These are phyloP conservation scores for Octodonta nipae DNA, from an alignment of 2,888 invertebrate species.

Conservation along the genomic window DNA sequence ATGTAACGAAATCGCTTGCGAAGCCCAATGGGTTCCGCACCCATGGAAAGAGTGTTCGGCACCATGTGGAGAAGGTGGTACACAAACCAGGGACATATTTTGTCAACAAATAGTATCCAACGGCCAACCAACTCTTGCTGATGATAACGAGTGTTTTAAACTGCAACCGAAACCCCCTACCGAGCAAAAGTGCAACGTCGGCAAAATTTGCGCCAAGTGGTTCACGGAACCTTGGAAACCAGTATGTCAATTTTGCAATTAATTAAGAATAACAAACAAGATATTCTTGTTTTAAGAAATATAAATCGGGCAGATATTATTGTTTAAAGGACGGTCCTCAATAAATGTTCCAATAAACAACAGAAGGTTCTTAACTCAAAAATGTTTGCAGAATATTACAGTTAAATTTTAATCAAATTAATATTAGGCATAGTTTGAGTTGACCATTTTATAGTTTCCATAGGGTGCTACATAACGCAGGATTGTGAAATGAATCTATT, in stretches of 20 bases:
- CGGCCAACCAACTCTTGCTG: constrained; percentile 56
- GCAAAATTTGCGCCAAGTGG: constrained; percentile 73
- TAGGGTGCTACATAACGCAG: too few species aligned
- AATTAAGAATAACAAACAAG: too few species aligned
- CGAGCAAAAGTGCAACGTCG: constrained; percentile 60
- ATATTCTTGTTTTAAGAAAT: too few species aligned
- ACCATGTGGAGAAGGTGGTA: constrained; percentile 66
- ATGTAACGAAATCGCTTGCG: constrained; percentile 66
- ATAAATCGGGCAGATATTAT: too few species aligned
- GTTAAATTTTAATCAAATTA: too few species aligned
- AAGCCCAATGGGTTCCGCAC: constrained; percentile 64
- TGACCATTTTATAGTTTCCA: too few species aligned
- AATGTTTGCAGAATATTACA: too few species aligned
- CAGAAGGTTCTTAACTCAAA: too few species aligned
- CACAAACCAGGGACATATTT: constrained; percentile 54
- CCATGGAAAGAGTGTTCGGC: constrained; percentile 73
- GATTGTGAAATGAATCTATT: too few species aligned
- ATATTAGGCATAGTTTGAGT: too few species aligned
- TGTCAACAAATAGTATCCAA: constrained; percentile 69
- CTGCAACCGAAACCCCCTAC: constrained; percentile 56
- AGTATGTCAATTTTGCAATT: constrained; percentile 52
- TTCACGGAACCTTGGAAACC: constrained; percentile 82
- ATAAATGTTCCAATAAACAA: constrained; percentile 5
- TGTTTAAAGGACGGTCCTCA: constrained; percentile 2
- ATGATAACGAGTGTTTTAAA: constrained; percentile 56